Percentiles rank a stretch among this genome's conserved stretches.
phyloP scores from a whole-genome alignment of 2,888 invertebrate genomes.

The Phengaris alcon region DNA sequence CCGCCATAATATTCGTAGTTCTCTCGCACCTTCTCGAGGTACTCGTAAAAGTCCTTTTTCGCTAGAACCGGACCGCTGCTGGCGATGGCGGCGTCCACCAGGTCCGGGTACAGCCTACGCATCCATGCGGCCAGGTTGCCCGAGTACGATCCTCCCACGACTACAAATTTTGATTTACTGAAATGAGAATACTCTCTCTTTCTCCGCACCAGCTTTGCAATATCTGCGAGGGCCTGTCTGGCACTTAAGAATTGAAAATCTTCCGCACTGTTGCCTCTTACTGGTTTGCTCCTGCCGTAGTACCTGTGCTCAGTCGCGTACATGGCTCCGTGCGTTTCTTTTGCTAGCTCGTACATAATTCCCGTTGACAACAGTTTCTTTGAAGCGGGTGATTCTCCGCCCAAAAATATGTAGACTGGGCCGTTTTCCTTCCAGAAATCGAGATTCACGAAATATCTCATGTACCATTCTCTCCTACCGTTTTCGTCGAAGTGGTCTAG shows the following conservation, averaged over 20 bases:
- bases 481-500: conserved; percentile 59
- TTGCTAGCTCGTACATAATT: conserved; percentile 58
- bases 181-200: conserved; percentile 51
- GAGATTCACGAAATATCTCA: conserved; percentile 62
- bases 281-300: conserved; percentile 64
- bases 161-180: conserved; percentile 58
- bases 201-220: conserved; percentile 50
- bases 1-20: conserved; percentile 60
- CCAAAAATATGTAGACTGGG: conserved; percentile 60
- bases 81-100: conserved; percentile 63
- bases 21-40: conserved; percentile 61
- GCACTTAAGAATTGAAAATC: conserved; percentile 59
- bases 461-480: conserved; percentile 56
- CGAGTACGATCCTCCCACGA: conserved; percentile 66
- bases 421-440: conserved; percentile 55
- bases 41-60: conserved; percentile 65
- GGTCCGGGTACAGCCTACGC: conserved; percentile 58
- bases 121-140: conserved; percentile 71
- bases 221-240: conserved; percentile 63
- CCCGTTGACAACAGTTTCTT: conserved; percentile 55
- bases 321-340: conserved; percentile 66
- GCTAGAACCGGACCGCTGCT: conserved; percentile 69
- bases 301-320: conserved; percentile 64
- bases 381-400: conserved; percentile 57
- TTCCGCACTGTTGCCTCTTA: conserved; percentile 48